Conservation (phyloP, 2,113 vertebrate genomes). For the Pteruthius melanotis region DNA sequence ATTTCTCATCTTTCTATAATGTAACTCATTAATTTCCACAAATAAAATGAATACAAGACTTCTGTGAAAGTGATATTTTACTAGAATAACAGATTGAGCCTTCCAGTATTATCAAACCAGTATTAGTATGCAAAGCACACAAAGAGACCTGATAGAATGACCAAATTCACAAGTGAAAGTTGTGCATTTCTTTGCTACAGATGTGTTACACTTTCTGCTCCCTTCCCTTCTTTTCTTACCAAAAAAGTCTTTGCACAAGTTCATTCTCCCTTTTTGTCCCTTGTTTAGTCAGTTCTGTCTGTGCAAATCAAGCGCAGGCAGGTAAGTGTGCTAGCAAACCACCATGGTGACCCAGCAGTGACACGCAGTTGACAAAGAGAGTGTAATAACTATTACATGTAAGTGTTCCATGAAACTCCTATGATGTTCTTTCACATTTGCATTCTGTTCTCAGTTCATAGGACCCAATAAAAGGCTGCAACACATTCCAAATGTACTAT, state of each 20-base stretch:
- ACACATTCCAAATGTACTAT: neutral
- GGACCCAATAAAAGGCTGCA: neutral
- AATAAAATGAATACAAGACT: neutral
- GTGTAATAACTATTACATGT: accelerated
- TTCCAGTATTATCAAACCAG: neutral
- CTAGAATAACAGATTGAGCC: neutral
- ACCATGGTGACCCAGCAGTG: accelerated
- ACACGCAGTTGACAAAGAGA: accelerated
- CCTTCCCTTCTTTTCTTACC: neutral
- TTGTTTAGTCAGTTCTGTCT: neutral
- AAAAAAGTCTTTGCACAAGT: neutral
- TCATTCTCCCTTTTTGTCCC: neutral
- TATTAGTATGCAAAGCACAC: neutral
- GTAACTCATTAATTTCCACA: neutral
- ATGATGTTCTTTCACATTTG: neutral
- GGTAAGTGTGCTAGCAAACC: neutral
- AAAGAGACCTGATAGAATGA: neutral
- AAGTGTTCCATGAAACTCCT: neutral
- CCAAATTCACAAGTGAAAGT: neutral
- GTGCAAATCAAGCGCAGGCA: neutral
- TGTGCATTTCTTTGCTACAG: neutral
- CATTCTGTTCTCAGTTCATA: neutral
- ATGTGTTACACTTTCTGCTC: neutral
- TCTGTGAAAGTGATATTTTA: neutral
- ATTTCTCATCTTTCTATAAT: neutral